phyloP scores from a whole-genome alignment of 2,888 invertebrate genomes.

The Drepanosiphum platanoidis region DNA sequence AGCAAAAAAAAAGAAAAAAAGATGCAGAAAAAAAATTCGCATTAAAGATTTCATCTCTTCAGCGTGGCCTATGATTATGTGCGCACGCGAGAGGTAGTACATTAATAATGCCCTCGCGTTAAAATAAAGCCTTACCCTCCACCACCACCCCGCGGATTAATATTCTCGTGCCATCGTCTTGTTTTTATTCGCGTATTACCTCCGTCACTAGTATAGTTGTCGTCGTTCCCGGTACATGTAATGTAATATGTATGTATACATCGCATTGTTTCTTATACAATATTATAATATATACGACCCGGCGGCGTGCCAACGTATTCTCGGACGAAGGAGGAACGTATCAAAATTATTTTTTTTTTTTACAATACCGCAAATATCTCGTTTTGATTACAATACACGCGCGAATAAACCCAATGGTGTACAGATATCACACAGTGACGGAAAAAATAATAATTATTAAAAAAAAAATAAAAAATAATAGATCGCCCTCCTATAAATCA shows the following conservation, averaged over 20 bases:
- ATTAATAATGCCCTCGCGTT: constrained; percentile 61
- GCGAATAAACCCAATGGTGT: background rate
- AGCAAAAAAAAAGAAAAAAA: no score
- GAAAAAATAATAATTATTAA: constrained; percentile 12
- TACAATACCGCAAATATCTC: background rate
- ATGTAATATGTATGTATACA: background rate
- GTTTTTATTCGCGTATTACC: constrained; percentile 42
- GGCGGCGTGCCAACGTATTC: background rate
- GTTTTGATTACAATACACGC: constrained; percentile 42
- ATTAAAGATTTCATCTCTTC: constrained; percentile 60
- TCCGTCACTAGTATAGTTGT: constrained; percentile 9
- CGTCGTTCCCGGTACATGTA: background rate
- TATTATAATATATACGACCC: constrained; percentile 26
- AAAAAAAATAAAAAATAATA: background rate
- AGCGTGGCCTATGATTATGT: constrained; percentile 55
- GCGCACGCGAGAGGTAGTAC: constrained; percentile 30
- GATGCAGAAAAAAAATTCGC: constrained; percentile 53
- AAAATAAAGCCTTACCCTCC: constrained; percentile 45
- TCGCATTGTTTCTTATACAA: constrained; percentile 35
- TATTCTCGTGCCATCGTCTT: constrained; percentile 44
- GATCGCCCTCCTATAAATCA: background rate
- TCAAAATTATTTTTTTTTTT: constrained; percentile 17
- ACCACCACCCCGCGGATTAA: constrained; percentile 35
- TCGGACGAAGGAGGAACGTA: constrained; percentile 9
- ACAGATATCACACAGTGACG: background rate